Base-by-base conservation (phyloP, 2,888 invertebrate species). In the Ectemnius cavifrons region DNA sequence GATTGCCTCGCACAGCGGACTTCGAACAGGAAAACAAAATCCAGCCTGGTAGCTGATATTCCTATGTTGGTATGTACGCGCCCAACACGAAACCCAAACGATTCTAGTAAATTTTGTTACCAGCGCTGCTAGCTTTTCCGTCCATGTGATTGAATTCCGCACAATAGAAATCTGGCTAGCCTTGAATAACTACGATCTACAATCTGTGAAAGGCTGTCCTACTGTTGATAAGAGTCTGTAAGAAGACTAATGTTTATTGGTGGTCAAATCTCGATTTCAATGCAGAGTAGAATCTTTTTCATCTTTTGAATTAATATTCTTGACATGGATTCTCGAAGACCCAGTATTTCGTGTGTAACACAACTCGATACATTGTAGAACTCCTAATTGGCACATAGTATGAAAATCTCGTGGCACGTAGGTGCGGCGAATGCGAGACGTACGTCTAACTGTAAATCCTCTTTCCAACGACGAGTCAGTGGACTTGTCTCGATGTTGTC, bases 181-280 rank as follows among this genome's bases (percentile, higher is more conserved):
- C 81, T 85, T 84, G 83, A 77, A 65, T 78, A 70, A 80, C 81
- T 85, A 83, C 80, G 77, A 84, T 76, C 77, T 75, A 76, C 63
- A 71, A 74, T 68, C 56, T 47, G 79, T 66, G 82, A 81, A 82
- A 83, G 68, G 52, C 28, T 67, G 64, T 16, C 28, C 20, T 57
- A 49, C 62, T 45, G 45, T 28, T 28, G 14, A 11, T 23, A 4
- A 60, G 37, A 28, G 28, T 28, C 5, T 11, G 8, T 6, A n/a
- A 23, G 11, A 13, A 16, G 37, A 37, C 37, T 8, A 8, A 11
- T 8, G 11, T 37, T 11, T 11, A 37, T 6, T 11, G 37, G 37
- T 8, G 8, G 37, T 37, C 37, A 4, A 37, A 8, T 37, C 37
- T 37, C 37, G 37, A 11, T 37, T 11, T 8, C 37, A 37, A 8